These are phyloP conservation scores for Leptogaster cylindrica DNA, from an alignment of 2,888 invertebrate species.

Conservation along the genomic window DNA sequence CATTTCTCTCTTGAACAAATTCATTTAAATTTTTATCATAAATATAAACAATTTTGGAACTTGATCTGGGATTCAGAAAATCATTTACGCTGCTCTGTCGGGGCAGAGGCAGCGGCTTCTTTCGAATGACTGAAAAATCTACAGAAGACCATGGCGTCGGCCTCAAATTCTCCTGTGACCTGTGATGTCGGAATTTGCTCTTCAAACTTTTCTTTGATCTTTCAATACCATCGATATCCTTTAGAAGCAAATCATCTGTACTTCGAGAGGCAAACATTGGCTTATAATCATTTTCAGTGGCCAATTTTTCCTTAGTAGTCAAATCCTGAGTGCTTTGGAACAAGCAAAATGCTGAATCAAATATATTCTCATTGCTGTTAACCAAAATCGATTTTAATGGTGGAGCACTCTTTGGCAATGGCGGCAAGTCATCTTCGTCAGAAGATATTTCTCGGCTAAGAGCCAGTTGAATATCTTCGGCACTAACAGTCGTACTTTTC, in stretches of 20 bases:
- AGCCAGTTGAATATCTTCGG: slow-evolving; percentile 30
- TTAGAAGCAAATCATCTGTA: slow-evolving; percentile 50
- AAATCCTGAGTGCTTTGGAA: slow-evolving; percentile 48
- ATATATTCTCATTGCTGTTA: slow-evolving; percentile 45
- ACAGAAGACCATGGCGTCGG: slow-evolving; percentile 41
- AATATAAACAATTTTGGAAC: slow-evolving; percentile 46
- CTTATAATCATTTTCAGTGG: not conserved
- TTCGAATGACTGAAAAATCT: not conserved
- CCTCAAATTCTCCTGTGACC: slow-evolving; percentile 42
- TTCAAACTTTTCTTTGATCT: slow-evolving; percentile 47
- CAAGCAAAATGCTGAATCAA: slow-evolving; percentile 42
- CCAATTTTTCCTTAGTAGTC: not conserved
- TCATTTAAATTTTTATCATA: slow-evolving; percentile 47
- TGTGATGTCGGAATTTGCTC: slow-evolving; percentile 47
- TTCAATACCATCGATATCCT: slow-evolving; percentile 49
- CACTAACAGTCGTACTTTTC: slow-evolving; percentile 24
- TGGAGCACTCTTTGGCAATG: slow-evolving; percentile 43
- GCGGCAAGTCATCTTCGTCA: slow-evolving; percentile 38
- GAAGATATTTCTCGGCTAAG: not conserved
- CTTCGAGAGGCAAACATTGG: slow-evolving; percentile 49
- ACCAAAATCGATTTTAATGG: slow-evolving; percentile 44
- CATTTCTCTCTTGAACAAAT: slow-evolving; percentile 45
- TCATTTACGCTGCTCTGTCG: slow-evolving; percentile 46
- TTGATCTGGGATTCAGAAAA: not conserved
- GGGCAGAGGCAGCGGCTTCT: slow-evolving; percentile 54